These are phyloP conservation scores for Halictus rubicundus DNA, from an alignment of 1,140 invertebrate species.

Conservation along the genomic window DNA sequence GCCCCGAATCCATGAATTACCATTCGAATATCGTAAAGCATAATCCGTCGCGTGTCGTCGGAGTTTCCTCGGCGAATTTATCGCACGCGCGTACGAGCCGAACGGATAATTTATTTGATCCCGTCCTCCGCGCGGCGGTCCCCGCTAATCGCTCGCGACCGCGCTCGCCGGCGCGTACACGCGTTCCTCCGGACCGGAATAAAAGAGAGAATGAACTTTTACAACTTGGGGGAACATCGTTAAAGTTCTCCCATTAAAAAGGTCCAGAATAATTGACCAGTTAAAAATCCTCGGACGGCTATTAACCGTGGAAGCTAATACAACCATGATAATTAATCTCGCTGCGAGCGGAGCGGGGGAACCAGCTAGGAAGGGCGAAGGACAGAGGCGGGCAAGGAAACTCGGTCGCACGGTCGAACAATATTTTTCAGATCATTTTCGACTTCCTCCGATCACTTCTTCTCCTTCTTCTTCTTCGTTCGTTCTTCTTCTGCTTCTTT, in stretches of 20 bases:
- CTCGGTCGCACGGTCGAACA: slow-evolving; percentile 19
- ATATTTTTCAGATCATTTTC: slow-evolving; percentile 51
- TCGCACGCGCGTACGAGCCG: background rate
- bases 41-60: background rate
- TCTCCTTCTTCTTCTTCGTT: background rate
- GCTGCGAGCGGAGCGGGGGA: background rate
- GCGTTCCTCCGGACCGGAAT: slow-evolving; percentile 2
- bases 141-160: slow-evolving; percentile 6
- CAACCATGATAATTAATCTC: slow-evolving; percentile 42
- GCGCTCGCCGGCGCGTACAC: background rate
- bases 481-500: background rate
- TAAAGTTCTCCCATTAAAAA: slow-evolving; percentile 37
- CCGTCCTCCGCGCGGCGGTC: too few relatives aligned
- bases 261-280: slow-evolving; percentile 39
- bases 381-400: slow-evolving; percentile 17
- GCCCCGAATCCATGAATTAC: slow-evolving; percentile 20
- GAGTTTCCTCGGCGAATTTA: background rate
- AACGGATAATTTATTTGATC: slow-evolving; percentile 15
- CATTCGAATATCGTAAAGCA: slow-evolving; percentile 29
- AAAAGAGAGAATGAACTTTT: slow-evolving; percentile 27
- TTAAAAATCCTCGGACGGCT: slow-evolving; percentile 46
- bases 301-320: slow-evolving; percentile 52
- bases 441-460: slow-evolving; percentile 4
- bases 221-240: slow-evolving; percentile 6
- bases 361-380: too few relatives aligned